These are phyloP conservation scores for Fukomys damarensis DNA, from an alignment of 2,113 vertebrate species.

Conservation along the genomic window DNA sequence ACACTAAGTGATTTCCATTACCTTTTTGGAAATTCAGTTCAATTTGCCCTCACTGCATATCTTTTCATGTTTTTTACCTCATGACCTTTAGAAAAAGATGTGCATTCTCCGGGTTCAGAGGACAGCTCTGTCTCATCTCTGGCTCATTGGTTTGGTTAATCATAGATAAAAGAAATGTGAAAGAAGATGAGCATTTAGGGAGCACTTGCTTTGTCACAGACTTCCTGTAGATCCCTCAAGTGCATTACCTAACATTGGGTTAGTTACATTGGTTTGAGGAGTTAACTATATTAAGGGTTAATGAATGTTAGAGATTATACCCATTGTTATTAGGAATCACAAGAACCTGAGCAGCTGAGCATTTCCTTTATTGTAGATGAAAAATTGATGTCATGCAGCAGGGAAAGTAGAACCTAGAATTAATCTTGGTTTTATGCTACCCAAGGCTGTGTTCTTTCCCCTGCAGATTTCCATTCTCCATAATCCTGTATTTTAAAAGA, in stretches of 20 bases:
- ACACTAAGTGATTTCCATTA: conserved; percentile 3
- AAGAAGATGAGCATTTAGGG: not conserved
- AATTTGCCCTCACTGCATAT: not conserved
- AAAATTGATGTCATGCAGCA: not conserved
- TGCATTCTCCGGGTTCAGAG: not conserved
- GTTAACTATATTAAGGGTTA: not conserved
- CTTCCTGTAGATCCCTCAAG: not conserved
- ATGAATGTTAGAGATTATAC: not conserved
- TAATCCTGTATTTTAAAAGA: not conserved
- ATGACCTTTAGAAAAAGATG: not conserved
- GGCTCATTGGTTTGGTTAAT: not conserved
- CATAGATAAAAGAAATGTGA: not conserved
- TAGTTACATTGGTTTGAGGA: not conserved
- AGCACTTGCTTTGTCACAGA: not conserved
- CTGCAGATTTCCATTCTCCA: not conserved
- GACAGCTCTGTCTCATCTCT: not conserved
- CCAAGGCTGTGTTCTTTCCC: not conserved
- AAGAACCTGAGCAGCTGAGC: not conserved
- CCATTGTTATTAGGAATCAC: not conserved
- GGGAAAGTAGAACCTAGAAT: not conserved
- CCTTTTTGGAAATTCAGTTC: not conserved
- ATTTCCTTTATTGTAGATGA: not conserved
- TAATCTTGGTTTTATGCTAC: not conserved
- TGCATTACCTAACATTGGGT: not conserved
- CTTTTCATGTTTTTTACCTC: not conserved